Conservation (phyloP, 2,888 invertebrate species). For the Xestobium rufovillosum region DNA sequence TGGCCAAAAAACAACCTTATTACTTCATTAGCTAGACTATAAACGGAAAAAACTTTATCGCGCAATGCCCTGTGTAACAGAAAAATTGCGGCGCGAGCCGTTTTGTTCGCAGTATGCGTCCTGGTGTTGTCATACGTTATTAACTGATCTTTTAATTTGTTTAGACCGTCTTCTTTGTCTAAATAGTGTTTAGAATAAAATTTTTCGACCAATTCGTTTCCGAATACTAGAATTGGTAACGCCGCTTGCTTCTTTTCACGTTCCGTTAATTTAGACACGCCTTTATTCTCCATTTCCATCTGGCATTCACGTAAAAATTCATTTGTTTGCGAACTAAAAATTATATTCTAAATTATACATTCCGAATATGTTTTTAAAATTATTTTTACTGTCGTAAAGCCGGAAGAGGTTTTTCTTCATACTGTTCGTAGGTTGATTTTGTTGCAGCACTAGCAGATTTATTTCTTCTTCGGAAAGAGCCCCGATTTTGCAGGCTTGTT, state of each 20-base stretch:
- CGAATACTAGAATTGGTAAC: slow-evolving; percentile 84
- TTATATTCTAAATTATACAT: slow-evolving; percentile 6
- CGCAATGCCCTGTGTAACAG: slow-evolving; percentile 71
- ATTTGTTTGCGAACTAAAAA: slow-evolving; percentile 69
- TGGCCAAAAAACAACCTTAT: slow-evolving; percentile 73
- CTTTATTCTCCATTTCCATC: slow-evolving; percentile 48
- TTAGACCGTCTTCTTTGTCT: slow-evolving; percentile 83
- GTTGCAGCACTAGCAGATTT: slow-evolving; percentile 56
- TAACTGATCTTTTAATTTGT: slow-evolving; percentile 54
- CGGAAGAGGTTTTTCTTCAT: slow-evolving; percentile 79
- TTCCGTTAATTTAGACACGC: slow-evolving; percentile 59
- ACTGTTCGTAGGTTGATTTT: slow-evolving; percentile 71
- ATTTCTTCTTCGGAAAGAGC: slow-evolving; percentile 53
- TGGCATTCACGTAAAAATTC: slow-evolving; percentile 72
- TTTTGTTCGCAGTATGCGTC: slow-evolving; percentile 63
- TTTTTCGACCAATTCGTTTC: slow-evolving; percentile 81
- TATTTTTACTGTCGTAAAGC: slow-evolving; percentile 67
- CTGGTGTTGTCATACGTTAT: slow-evolving; percentile 42
- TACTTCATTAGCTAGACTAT: slow-evolving; percentile 75
- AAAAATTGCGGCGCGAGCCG: slow-evolving; percentile 72
- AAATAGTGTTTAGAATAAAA: slow-evolving; percentile 86
- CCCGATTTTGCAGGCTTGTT: slow-evolving; percentile 43
- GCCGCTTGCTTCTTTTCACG: slow-evolving; percentile 83
- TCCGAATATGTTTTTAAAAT: neutral
- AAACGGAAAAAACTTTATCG: slow-evolving; percentile 85